Evolutionary conservation across 2,888 invertebrate species (phyloP).

Genomic region (Apamea anceps): DNA sequence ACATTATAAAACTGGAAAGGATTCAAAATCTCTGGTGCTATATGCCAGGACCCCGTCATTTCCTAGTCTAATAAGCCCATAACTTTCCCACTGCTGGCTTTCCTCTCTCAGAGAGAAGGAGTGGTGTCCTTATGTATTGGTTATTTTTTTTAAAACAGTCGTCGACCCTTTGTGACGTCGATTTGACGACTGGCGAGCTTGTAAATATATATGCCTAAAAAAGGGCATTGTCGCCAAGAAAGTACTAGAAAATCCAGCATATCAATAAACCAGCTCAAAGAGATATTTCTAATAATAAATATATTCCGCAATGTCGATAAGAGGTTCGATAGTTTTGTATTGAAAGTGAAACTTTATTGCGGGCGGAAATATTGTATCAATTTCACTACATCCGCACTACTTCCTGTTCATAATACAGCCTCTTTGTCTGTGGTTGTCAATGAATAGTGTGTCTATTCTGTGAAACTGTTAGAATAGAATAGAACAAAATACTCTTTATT

Average conservation of each 20-base stretch:
- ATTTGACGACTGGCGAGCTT: background rate
- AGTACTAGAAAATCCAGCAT: background rate
- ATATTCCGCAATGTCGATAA: background rate
- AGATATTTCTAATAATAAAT: background rate
- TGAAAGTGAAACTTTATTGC: constrained; percentile 38
- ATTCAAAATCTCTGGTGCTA: too few species aligned
- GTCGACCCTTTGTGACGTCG: background rate
- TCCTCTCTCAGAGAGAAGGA: too few species aligned
- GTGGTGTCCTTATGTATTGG: too few species aligned
- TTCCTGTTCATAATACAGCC: constrained; percentile 17
- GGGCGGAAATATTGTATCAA: constrained; percentile 26
- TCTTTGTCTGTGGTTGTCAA: constrained; percentile 13
- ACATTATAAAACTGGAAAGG: too few species aligned
- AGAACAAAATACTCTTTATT: too few species aligned
- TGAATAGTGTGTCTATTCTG: background rate
- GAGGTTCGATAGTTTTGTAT: constrained; percentile 19
- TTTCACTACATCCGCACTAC: constrained; percentile 25
- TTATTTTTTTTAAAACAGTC: too few species aligned
- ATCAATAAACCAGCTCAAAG: background rate
- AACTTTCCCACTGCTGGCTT: too few species aligned
- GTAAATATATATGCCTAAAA: background rate
- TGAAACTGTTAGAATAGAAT: background rate
- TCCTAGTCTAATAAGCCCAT: too few species aligned
- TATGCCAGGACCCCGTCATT: too few species aligned
- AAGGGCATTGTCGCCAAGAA: background rate